Evolutionary conservation across 2,888 invertebrate genomes (phyloP), one percentile per base, ranked within the genome.

Genomic region (Mesorhabditis spiculigera): DNA sequence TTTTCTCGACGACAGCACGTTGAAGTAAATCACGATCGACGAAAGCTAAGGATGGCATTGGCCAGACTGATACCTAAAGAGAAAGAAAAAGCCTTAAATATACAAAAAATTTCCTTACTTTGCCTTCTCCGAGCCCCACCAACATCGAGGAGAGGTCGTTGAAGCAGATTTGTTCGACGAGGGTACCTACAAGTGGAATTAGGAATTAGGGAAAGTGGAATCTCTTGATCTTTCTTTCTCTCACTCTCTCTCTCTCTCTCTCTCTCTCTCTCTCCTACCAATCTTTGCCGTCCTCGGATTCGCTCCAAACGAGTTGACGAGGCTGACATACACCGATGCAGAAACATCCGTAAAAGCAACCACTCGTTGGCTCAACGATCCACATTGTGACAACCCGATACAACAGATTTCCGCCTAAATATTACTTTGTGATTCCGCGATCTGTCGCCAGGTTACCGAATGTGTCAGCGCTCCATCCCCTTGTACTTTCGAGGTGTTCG

Each of bases 341-440:
- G 69, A 72, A 3, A 73, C 69, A 68, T 98, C 97, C 43, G 96
- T 89, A 71, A 96, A 88, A 0, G 94, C 94, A 64, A 96, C 87
- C 82, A 92, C 92, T 75, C 96, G 90, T 81, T 93, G 93, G 50
- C 90, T 90, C 0, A 91, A 86, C 0, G 91, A 90, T 3, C 84
- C 94, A 69, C 92, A 91, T 85, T 94, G 92, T 86, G 94, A 94
- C 63, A 96, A 2, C 10, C 58, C 10, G n/a, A 50, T n/a, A 3
- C 58, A 91, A 4, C 91, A 89, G n/a, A 97, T 90, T 43, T 91
- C 91, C 85, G 91, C 90, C 88, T 88, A 78, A 10, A 82, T 77
- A 72, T 68, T 62, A 44, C 66, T n/a, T 50, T 50, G 2, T 67
- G 8, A 1, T 43, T n/a, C n/a, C 58, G 1, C 58, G 2, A 13